Percentiles rank a stretch among this genome's conserved stretches.
Conservation (phyloP, 2,888 invertebrate species). For the Steinernema scapterisci region DNA sequence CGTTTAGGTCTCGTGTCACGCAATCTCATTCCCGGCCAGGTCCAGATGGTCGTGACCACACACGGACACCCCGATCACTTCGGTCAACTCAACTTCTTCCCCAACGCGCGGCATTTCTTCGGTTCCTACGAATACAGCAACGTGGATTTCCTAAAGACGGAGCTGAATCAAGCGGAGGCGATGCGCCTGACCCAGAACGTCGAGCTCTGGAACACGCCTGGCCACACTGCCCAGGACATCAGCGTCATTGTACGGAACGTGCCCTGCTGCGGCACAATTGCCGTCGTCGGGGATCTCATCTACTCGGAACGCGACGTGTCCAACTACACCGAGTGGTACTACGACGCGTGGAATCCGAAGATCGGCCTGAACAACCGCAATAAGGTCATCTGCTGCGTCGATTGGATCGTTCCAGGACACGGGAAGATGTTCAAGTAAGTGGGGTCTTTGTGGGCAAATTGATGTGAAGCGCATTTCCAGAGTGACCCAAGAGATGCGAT, state of each 20-base stretch:
- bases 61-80: conserved; percentile 64
- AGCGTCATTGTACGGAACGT: conserved; percentile 59
- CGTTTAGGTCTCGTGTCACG: conserved; percentile 40
- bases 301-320: conserved; percentile 57
- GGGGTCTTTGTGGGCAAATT: too few species aligned
- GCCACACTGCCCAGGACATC: conserved; percentile 61
- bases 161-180: conserved; percentile 45
- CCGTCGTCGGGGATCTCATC: conserved; percentile 61
- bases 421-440: conserved; percentile 68
- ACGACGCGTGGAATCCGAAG: conserved; percentile 60
- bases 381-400: conserved; percentile 59
- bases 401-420: conserved; percentile 70
- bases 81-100: conserved; percentile 61
- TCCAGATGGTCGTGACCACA: conserved; percentile 59
- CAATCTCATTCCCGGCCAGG: conserved; percentile 53
- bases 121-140: conserved; percentile 61
- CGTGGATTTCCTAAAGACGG: conserved; percentile 53
- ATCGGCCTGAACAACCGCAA: conserved; percentile 50
- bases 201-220: conserved; percentile 64
- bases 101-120: conserved; percentile 63
- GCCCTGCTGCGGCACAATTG: conserved; percentile 56
- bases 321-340: conserved; percentile 54
- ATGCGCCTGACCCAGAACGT: conserved; percentile 59
- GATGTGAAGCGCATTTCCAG: too few species aligned
- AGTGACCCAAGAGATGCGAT: conserved; percentile 48